Conservation (phyloP, 1,140 invertebrate species). For the Leptinotarsa lineolata region DNA sequence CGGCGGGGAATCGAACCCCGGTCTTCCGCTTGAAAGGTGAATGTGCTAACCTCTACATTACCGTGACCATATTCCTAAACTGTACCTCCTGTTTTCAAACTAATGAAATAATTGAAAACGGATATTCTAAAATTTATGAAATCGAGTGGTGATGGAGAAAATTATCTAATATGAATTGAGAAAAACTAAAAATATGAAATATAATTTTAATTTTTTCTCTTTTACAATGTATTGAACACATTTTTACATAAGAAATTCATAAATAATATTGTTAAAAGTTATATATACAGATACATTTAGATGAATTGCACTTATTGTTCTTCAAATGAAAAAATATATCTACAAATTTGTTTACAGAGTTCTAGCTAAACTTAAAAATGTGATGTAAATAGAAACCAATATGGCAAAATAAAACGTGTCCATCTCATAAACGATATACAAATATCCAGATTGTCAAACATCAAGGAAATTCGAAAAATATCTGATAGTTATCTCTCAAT, state of each 20-base stretch:
- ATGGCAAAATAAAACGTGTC: conserved; percentile 14
- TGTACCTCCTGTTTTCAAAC: too few relatives aligned
- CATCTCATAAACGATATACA: conserved; percentile 1
- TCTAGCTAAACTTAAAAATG: neutral
- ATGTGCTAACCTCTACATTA: too few relatives aligned
- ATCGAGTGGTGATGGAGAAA: too few relatives aligned
- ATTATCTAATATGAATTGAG: too few relatives aligned
- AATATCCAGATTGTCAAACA: neutral
- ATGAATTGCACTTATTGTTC: conserved; percentile 41
- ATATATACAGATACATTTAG: conserved; percentile 40
- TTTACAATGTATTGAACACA: conserved; percentile 48
- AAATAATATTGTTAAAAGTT: conserved; percentile 45
- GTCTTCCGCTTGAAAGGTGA: too few relatives aligned
- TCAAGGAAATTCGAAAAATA: neutral
- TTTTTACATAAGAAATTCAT: conserved; percentile 46
- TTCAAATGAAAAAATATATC: conserved; percentile 35
- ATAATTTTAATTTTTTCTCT: conserved; percentile 31
- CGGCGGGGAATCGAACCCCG: too few relatives aligned
- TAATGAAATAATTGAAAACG: too few relatives aligned
- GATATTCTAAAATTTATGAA: too few relatives aligned
- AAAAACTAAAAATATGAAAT: conserved; percentile 20
- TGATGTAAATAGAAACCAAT: conserved; percentile 10
- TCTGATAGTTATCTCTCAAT: neutral
- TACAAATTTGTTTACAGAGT: conserved; percentile 32
- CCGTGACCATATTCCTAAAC: too few relatives aligned